A percentile compares a stretch with the other conserved stretches of the same genome.
Conservation (phyloP, 1,140 invertebrate genomes). For the Cotesia vestalis region DNA sequence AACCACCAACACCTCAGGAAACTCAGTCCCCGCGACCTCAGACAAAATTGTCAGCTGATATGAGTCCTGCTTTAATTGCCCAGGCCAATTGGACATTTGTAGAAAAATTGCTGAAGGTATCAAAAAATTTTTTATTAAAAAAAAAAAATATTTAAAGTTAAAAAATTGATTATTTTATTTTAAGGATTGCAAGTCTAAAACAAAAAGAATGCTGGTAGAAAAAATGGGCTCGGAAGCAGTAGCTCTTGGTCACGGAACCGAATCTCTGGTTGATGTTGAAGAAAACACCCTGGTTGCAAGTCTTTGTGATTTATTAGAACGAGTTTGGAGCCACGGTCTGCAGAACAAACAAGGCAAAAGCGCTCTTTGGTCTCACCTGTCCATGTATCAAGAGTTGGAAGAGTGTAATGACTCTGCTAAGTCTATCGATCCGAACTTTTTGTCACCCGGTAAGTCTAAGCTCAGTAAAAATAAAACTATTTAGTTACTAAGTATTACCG, state of each 20-base stretch:
- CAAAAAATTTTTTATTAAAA: neutral
- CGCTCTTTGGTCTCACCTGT: slow-evolving; percentile 92
- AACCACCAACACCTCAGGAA: slow-evolving; percentile 56
- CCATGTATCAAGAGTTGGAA: slow-evolving; percentile 88
- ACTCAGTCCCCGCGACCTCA: slow-evolving; percentile 63
- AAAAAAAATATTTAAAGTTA: slow-evolving; percentile 11
- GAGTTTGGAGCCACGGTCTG: slow-evolving; percentile 97
- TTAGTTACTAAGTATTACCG: too few species aligned
- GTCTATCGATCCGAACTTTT: slow-evolving; percentile 81
- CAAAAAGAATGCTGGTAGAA: slow-evolving; percentile 96
- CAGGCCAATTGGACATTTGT: slow-evolving; percentile 99
- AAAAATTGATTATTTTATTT: neutral
- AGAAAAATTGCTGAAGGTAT: slow-evolving; percentile 92
- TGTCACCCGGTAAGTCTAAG: slow-evolving; percentile 78
- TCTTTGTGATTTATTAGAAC: slow-evolving; percentile 95
- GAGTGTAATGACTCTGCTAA: slow-evolving; percentile 79
- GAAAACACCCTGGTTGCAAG: slow-evolving; percentile 98
- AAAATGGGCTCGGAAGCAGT: slow-evolving; percentile 97
- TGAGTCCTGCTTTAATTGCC: slow-evolving; percentile 87
- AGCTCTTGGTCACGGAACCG: slow-evolving; percentile 78
- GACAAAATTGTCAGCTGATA: slow-evolving; percentile 68
- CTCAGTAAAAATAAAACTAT: too few species aligned
- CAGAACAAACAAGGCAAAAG: slow-evolving; percentile 96
- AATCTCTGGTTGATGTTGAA: slow-evolving; percentile 75
- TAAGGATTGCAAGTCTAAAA: slow-evolving; percentile 90